A percentile compares a stretch with the other conserved stretches of the same genome.
phyloP scores from a whole-genome alignment of 2,888 invertebrate species.

The Mythimna pallens region DNA sequence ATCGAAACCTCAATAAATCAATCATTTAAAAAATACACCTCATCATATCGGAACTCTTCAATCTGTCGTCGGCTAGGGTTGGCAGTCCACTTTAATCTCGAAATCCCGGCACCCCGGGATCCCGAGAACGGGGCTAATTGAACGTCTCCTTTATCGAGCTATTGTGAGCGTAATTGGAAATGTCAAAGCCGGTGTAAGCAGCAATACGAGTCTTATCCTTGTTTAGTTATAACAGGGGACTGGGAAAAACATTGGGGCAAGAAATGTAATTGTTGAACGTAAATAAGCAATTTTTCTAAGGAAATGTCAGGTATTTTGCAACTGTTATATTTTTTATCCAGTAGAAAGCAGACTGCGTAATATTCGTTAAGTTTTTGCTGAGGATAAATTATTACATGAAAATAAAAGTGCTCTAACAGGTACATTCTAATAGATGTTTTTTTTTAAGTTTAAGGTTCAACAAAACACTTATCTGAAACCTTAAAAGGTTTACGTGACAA shows the following conservation, averaged over 20 bases:
- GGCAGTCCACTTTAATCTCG: slow-evolving; percentile 48
- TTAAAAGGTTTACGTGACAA: too few relatives aligned
- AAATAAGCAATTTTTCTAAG: slow-evolving; percentile 15
- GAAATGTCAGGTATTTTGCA: not conserved
- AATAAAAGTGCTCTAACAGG: too few relatives aligned
- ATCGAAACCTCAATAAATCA: slow-evolving; percentile 18
- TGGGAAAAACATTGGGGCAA: slow-evolving; percentile 2
- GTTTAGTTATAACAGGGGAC: slow-evolving; percentile 27
- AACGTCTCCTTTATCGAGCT: slow-evolving; percentile 55
- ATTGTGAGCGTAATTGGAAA: slow-evolving; percentile 58
- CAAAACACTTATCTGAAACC: too few relatives aligned
- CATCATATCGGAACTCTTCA: slow-evolving; percentile 19
- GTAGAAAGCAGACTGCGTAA: not conserved
- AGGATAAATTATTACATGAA: too few relatives aligned
- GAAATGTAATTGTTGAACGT: slow-evolving; percentile 11
- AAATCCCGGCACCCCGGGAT: slow-evolving; percentile 26
- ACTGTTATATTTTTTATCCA: not conserved
- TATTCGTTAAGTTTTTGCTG: not conserved
- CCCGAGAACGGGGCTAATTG: slow-evolving; percentile 52
- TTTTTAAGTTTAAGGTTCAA: too few relatives aligned
- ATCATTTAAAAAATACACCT: slow-evolving; percentile 35
- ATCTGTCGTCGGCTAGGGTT: slow-evolving; percentile 39
- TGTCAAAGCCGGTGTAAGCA: slow-evolving; percentile 50
- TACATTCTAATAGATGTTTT: too few relatives aligned
- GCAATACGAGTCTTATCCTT: slow-evolving; percentile 29